Base-by-base conservation (phyloP, 2,888 invertebrate species). In the Eupithecia abbreviata region DNA sequence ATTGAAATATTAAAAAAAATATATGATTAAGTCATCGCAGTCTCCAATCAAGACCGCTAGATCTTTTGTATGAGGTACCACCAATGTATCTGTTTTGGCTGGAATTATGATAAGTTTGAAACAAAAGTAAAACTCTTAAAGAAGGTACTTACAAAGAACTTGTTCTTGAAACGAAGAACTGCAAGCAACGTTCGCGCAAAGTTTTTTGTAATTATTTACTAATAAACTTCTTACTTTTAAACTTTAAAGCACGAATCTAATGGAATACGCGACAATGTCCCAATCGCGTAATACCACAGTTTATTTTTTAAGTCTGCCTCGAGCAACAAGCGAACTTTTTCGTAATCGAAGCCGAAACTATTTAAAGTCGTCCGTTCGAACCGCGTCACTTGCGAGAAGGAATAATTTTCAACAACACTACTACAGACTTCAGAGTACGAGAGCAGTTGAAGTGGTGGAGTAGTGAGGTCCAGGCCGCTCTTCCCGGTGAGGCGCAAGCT, bases 401-500 rank as follows among this genome's bases (percentile, higher is more conserved):
- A 13, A 49, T 13, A 49, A 49, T 58, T n/a, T 58, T 58, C 58
- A 12, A 42, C 18, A 42, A 66, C 42, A 41, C 3, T 15, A 12
- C 42, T 7, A 43, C 43, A n/a, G 15, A 45, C 18, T 69, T 69
- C 30, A 69, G 69, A 18, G 18, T 15, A n/a, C 68, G n/a, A 18
- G 43, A 69, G 30, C 45, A 12, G 9, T 69, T 30, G 30, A 49
- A 45, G 30, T 12, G 7, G 15, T n/a, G 41, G 9, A 42, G n/a
- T 18, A 10, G 67, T n/a, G 4, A 45, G 67, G 67, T 68, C 45
- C 69, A 47, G 69, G 47, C 49, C 41, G 51, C 71, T 9, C 7
- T 71, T 62, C 77, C 65, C 66, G 45, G 66, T 58, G 74, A 77
- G 76, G 43, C 41, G 70, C 76, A 49, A 71, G 15, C 76, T 69